phyloP scores from a whole-genome alignment of 2,888 invertebrate genomes.

The Glyphotaelius pellucidus region DNA sequence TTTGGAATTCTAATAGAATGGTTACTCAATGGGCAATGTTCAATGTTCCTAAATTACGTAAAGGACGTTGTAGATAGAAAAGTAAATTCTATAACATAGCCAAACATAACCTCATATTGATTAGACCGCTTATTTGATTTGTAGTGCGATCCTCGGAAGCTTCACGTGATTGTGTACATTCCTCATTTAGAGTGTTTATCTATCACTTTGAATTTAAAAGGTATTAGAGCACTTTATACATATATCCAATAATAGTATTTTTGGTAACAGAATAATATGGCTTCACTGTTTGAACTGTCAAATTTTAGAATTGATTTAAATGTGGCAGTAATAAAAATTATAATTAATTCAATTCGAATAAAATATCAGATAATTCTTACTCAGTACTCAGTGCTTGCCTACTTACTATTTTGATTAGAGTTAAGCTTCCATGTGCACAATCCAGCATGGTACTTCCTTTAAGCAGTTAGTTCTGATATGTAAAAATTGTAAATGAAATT shows the following conservation, averaged over 20 bases:
- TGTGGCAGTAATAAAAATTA: not conserved
- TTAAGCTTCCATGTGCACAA: too few relatives aligned
- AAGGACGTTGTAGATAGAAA: not conserved
- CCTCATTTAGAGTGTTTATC: not conserved
- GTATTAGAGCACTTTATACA: not conserved
- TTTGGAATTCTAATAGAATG: not conserved
- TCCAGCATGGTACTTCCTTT: too few relatives aligned
- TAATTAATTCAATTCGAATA: not conserved
- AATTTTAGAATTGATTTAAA: conserved; percentile 2
- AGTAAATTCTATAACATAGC: not conserved
- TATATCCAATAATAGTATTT: not conserved
- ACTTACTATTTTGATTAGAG: not conserved
- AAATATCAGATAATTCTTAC: not conserved
- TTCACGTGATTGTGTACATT: not conserved
- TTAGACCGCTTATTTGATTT: not conserved
- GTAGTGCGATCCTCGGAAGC: not conserved
- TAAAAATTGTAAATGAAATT: too few relatives aligned
- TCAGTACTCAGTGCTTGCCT: not conserved
- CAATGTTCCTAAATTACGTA: not conserved
- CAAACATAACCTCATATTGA: not conserved
- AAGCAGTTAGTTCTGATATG: too few relatives aligned
- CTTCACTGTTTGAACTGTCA: not conserved
- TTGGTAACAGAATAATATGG: not conserved
- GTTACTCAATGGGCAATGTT: not conserved
- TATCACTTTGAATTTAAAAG: not conserved